These are phyloP conservation scores for Myanophis thanlyinensis DNA, from an alignment of 2,113 vertebrate species.

Conservation along the genomic window DNA sequence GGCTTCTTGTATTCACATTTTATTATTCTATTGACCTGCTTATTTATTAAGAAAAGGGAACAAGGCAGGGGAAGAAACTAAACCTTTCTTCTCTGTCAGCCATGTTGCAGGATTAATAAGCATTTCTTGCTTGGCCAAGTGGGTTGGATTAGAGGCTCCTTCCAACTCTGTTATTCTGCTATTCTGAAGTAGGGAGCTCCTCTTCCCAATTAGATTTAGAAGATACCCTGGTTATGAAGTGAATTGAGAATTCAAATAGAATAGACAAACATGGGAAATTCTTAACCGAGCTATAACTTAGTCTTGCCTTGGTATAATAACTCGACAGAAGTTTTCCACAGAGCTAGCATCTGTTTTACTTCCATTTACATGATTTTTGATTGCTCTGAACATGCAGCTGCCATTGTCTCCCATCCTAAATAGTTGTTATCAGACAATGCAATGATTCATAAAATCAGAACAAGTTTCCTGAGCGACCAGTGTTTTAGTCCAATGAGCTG, in stretches of 20 bases:
- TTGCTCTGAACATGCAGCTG: not conserved
- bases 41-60: too few relatives aligned
- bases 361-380: not conserved
- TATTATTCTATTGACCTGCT: not conserved
- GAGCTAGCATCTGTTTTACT: not conserved
- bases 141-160: not conserved
- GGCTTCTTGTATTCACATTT: not conserved
- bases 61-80: not conserved
- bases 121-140: not conserved
- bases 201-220: not conserved
- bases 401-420: not conserved
- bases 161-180: not conserved
- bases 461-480: conserved; percentile 35
- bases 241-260: not conserved
- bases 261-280: not conserved
- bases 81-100: not conserved
- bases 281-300: not conserved
- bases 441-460: conserved; percentile 4
- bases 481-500: conserved; percentile 44
- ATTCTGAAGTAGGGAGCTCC: not conserved
- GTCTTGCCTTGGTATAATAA: not conserved
- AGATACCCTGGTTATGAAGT: not conserved
- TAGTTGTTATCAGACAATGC: not conserved
- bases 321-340: not conserved
- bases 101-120: not conserved